Evolutionary conservation across 1,140 invertebrate species (phyloP).

Genomic region (Drosophila punjabiensis): DNA sequence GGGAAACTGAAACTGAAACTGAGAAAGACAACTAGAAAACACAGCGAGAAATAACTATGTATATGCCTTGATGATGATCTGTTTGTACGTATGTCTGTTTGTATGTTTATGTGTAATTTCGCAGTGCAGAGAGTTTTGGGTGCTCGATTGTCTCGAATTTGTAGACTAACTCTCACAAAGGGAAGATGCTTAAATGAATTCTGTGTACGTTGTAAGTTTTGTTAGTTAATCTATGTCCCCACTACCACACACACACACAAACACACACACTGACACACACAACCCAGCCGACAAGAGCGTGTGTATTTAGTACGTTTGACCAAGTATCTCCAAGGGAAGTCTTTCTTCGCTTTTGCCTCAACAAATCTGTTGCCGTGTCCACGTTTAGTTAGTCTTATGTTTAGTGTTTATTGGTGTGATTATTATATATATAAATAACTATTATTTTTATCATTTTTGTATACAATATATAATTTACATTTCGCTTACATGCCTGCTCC

Average conservation of each 20-base stretch:
- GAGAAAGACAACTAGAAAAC: conserved; percentile 21
- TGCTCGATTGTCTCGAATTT: conserved; percentile 70
- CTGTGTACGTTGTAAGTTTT: conserved; percentile 56
- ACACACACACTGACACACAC: conserved; percentile 9
- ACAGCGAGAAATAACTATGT: conserved; percentile 51
- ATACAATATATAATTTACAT: conserved; percentile 71
- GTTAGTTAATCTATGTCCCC: conserved; percentile 42
- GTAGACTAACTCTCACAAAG: conserved; percentile 57
- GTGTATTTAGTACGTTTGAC: conserved; percentile 17
- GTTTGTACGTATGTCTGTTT: conserved; percentile 58
- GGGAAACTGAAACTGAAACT: background rate
- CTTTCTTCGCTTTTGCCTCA: conserved; percentile 9
- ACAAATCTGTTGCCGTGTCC: conserved; percentile 49
- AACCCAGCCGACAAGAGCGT: conserved; percentile 8
- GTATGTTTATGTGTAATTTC: conserved; percentile 42
- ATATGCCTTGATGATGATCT: conserved; percentile 54
- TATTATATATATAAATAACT: conserved; percentile 49
- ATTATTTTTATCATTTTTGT: conserved; percentile 74
- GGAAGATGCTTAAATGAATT: conserved; percentile 53
- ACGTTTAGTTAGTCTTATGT: conserved; percentile 65
- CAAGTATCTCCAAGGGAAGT: conserved; percentile 13
- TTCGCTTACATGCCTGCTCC: conserved; percentile 25
- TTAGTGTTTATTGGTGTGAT: conserved; percentile 79
- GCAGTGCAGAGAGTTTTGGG: conserved; percentile 41
- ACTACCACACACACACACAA: conserved; percentile 16